phyloP scores from a whole-genome alignment of 23 tunicate genomes.

The Trididemnum nubilum region DNA sequence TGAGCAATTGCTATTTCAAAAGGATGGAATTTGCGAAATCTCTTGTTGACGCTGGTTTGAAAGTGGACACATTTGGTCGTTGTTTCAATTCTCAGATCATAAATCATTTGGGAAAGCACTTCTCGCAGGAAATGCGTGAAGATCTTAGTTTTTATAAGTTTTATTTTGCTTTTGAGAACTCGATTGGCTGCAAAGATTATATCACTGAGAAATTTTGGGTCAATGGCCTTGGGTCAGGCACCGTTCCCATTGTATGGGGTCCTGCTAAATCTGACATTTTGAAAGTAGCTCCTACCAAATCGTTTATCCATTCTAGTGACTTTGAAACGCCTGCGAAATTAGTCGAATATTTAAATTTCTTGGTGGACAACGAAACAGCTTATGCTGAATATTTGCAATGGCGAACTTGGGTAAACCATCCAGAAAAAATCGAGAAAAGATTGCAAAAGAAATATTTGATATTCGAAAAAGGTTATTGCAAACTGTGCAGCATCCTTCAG shows the following conservation, averaged over 20 bases:
- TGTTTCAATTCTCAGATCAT: conserved; percentile 40
- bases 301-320: conserved; percentile 64
- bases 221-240: conserved; percentile 59
- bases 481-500: conserved; percentile 50
- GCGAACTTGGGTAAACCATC: conserved; percentile 47
- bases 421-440: conserved; percentile 27
- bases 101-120: conserved; percentile 32
- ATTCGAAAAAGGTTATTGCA: conserved; percentile 51
- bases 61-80: conserved; percentile 49
- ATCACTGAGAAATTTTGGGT: conserved; percentile 74
- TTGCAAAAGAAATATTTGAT: conserved; percentile 24
- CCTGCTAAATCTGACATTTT: conserved; percentile 46
- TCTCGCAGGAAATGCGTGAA: conserved; percentile 33
- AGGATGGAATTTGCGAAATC: conserved; percentile 36
- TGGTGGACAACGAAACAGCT: conserved; percentile 42
- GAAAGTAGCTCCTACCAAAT: conserved; percentile 51
- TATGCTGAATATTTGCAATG: conserved; percentile 54
- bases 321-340: conserved; percentile 26
- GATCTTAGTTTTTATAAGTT: conserved; percentile 43
- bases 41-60: conserved; percentile 34
- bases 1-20: conserved; percentile 1
- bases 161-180: conserved; percentile 64
- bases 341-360: conserved; percentile 44
- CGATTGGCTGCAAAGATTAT: conserved; percentile 52
- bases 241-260: conserved; percentile 64